phyloP scores from a whole-genome alignment of 2,888 invertebrate species.

The Myathropa florea region DNA sequence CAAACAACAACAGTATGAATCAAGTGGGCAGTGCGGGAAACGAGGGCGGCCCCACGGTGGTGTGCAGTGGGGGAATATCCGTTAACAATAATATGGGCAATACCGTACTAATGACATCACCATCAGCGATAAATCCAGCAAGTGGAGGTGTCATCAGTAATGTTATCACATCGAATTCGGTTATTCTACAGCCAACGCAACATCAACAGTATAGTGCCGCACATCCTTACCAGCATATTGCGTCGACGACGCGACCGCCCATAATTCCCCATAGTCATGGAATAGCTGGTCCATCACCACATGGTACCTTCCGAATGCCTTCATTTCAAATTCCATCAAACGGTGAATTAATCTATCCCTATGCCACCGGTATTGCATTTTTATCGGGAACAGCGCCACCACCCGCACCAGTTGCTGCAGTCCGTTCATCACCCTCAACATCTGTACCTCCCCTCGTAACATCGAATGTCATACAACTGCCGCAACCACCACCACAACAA shows the following conservation, averaged over 20 bases:
- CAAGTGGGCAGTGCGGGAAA: conserved; percentile 48
- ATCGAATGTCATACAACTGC: conserved; percentile 72
- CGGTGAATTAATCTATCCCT: conserved; percentile 83
- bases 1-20: conserved; percentile 72
- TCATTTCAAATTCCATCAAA: conserved; percentile 82
- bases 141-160: conserved; percentile 73
- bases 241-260: conserved; percentile 75
- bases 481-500: conserved; percentile 73
- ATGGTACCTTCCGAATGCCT: conserved; percentile 76
- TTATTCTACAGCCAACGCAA: conserved; percentile 74
- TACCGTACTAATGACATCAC: conserved; percentile 77
- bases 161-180: conserved; percentile 75
- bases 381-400: conserved; percentile 74
- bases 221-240: conserved; percentile 77
- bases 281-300: conserved; percentile 74
- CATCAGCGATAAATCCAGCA: conserved; percentile 73
- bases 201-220: conserved; percentile 75
- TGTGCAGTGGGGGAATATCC: conserved; percentile 52
- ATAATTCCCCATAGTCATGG: conserved; percentile 77
- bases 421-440: conserved; percentile 73
- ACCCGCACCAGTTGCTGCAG: conserved; percentile 72
- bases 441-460: conserved; percentile 75
- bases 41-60: conserved; percentile 55
- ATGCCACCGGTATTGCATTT: conserved; percentile 76
- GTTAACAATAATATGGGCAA: conserved; percentile 73